Evolutionary conservation across 2,888 invertebrate species (phyloP).

Genomic region (Xanthia icteritia): DNA sequence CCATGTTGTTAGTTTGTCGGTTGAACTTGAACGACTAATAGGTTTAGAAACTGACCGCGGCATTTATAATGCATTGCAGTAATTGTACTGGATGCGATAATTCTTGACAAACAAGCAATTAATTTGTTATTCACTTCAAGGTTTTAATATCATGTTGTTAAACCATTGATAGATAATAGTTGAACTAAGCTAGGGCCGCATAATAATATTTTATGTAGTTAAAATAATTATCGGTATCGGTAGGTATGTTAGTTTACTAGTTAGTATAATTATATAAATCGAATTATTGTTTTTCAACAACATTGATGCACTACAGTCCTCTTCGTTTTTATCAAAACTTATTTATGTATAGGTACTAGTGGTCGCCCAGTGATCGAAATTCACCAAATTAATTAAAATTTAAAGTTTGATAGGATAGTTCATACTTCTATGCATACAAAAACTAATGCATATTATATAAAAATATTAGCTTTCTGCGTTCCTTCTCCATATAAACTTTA

Average conservation of each 20-base stretch:
- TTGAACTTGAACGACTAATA: conserved; percentile 27
- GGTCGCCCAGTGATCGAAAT: too few relatives aligned
- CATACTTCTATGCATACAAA: too few relatives aligned
- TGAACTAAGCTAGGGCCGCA: background rate
- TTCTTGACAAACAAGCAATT: conserved; percentile 50
- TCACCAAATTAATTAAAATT: too few relatives aligned
- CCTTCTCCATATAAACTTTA: too few relatives aligned
- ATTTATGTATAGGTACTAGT: background rate
- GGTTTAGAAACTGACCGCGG: background rate
- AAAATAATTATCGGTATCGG: conserved; percentile 1
- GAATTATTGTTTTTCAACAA: background rate
- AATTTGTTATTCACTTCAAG: conserved; percentile 35
- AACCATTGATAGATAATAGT: conserved; percentile 10
- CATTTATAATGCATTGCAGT: conserved; percentile 37
- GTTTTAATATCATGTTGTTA: conserved; percentile 12
- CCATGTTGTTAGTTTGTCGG: conserved; percentile 51
- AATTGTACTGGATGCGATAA: conserved; percentile 27
- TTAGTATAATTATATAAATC: background rate
- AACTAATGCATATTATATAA: too few relatives aligned
- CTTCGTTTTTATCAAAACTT: background rate
- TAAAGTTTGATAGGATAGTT: too few relatives aligned
- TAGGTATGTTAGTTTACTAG: background rate
- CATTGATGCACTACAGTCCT: background rate
- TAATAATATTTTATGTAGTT: background rate
- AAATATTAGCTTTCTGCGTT: too few relatives aligned